These are phyloP conservation scores for Microplitis manilae DNA, from an alignment of 2,888 invertebrate genomes.

Conservation along the genomic window DNA sequence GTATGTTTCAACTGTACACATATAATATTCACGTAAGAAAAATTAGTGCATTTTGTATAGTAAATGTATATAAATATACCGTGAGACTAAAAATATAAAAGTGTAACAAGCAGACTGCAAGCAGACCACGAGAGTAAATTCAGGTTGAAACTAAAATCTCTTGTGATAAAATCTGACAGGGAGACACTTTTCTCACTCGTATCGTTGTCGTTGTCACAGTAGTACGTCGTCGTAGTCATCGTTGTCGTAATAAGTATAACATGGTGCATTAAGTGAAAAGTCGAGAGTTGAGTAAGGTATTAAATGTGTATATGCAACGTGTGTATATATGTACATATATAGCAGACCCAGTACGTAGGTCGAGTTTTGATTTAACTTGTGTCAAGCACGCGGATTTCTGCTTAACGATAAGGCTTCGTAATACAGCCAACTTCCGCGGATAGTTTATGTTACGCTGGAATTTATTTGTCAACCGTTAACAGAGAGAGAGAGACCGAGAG, in stretches of 20 bases:
- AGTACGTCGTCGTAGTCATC: not conserved
- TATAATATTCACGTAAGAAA: too few relatives aligned
- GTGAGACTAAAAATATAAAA: not conserved
- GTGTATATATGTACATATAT: not conserved
- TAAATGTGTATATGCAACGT: not conserved
- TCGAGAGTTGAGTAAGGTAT: not conserved
- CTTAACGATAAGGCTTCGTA: slow-evolving; percentile 25
- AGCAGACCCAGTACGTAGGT: not conserved
- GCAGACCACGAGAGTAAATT: not conserved
- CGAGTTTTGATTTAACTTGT: slow-evolving; percentile 20
- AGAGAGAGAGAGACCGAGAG: not conserved
- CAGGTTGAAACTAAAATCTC: not conserved
- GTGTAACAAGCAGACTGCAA: not conserved
- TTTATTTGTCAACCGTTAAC: slow-evolving; percentile 27
- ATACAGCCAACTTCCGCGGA: slow-evolving; percentile 8
- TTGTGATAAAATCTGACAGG: slow-evolving; percentile 12
- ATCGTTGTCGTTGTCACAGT: slow-evolving; percentile 10
- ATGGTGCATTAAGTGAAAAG: slow-evolving; percentile 6
- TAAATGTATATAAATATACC: not conserved
- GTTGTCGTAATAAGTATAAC: not conserved
- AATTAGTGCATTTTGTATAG: too few relatives aligned
- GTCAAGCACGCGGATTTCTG: slow-evolving; percentile 20
- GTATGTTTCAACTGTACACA: too few relatives aligned
- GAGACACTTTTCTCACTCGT: not conserved
- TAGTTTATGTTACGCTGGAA: slow-evolving; percentile 30